These are phyloP conservation scores for Gallinago solitaria DNA, from an alignment of 2,797 vertebrate genomes.

Conservation along the genomic window DNA sequence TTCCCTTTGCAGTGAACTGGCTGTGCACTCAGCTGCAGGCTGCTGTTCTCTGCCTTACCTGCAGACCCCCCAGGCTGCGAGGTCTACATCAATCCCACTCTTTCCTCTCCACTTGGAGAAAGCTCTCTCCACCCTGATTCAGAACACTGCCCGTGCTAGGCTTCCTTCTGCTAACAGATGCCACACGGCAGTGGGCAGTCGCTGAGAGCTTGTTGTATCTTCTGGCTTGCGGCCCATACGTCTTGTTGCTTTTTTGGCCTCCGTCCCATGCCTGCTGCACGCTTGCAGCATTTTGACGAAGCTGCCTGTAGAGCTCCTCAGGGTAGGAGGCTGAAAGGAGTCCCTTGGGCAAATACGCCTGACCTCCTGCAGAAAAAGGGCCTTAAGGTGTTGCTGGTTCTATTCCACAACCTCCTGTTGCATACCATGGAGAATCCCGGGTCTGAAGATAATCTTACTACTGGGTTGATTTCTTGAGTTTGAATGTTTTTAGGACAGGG, in stretches of 20 bases:
- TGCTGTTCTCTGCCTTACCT: accelerated
- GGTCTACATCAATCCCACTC: neutral
- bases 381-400: neutral
- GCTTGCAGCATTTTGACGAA: neutral
- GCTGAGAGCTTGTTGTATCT: neutral
- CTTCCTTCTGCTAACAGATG: neutral
- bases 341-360: neutral
- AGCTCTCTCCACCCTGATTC: neutral
- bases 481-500: neutral
- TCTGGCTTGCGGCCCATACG: neutral
- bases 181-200: accelerated
- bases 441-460: neutral
- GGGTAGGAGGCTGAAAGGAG: neutral
- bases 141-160: neutral
- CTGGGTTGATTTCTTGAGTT: neutral
- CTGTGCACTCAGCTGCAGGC: accelerated
- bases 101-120: neutral
- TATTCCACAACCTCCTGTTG: neutral
- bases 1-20: neutral
- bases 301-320: neutral
- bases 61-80: neutral
- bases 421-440: neutral
- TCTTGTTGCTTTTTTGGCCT: neutral
- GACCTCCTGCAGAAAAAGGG: neutral
- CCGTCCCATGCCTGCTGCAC: neutral